Evolutionary conservation across 2,113 vertebrate species (phyloP).

Genomic region (Mus musculus): GRCm39 chr1:176359001-176359500

Average conservation of each 20-base stretch:
- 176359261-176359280: not conserved
- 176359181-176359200: not conserved
- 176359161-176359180: not conserved
- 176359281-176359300: not conserved
- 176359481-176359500: not conserved
- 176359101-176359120: not conserved
- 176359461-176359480: too few relatives aligned
- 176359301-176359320: not conserved
- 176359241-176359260: not conserved
- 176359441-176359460: not conserved
- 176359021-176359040: not conserved
- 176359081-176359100: not conserved
- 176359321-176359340: not conserved
- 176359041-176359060: not conserved
- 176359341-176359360: not conserved
- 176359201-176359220: not conserved
- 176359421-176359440: not conserved
- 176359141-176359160: not conserved
- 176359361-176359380: not conserved
- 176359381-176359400: not conserved
- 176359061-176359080: not conserved
- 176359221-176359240: not conserved
- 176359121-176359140: not conserved
- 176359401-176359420: not conserved
- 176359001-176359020: not conserved